Evolutionary conservation across 1,140 invertebrate species (phyloP), one percentile per base, ranked within the genome.

Genomic region (Hormaphis cornu): DNA sequence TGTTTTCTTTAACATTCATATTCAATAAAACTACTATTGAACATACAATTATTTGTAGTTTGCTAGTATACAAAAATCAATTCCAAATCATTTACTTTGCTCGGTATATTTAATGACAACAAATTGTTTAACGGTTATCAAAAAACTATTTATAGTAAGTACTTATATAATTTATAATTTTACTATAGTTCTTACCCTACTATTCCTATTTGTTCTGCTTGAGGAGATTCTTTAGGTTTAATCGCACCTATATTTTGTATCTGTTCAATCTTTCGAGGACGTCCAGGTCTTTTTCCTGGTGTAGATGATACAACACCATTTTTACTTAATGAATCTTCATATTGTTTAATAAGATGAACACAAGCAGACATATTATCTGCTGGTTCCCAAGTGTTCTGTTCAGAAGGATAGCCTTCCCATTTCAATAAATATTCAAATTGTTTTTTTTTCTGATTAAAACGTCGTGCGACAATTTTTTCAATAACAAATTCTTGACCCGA

Each of bases 341-440:
- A 91, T 54, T 87, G 87, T 69, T 91, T 87, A 22, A 91, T 76
- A 24, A 90, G 76, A 75, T 84, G 82, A 75, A 88, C 87, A 74
- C 89, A 90, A 8, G 85, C 84, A 44, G 84, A 82, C 71, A 91
- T 82, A 74, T 87, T 85, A 48, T 86, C 82, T 20, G 84, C 81
- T 3, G 88, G 86, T 75, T 91, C 89, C 89, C 89, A 91, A 14
- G 88, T 89, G 76, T 88, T 89, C 69, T 86, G 82, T 70, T 88
- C 86, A 85, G 86, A 83, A 26, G 83, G 79, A 74, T 85, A 87
- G 70, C 87, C 85, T 76, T 90, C 87, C 89, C 89, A 91, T 77
- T 91, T 91, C 14, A 91, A 81, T 73, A 90, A 78, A 78, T 90
- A 91, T 78, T 91, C 89, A 72, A 86, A 86, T 69, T 84, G 85